Conservation (phyloP, 1,140 invertebrate species). For the Leptestheria dahalacensis region DNA sequence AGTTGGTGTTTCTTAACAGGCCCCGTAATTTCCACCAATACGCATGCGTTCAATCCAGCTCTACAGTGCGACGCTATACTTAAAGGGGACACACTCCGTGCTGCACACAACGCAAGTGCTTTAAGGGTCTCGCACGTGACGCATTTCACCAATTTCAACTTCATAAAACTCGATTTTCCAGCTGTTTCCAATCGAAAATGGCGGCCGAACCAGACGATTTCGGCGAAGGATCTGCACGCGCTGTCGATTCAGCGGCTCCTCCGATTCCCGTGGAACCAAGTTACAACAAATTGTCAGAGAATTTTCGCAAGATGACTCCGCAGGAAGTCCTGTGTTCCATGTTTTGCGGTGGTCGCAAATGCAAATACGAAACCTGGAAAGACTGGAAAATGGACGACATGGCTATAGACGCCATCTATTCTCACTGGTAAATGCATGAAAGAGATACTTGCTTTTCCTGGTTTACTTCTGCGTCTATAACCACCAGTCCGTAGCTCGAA, state of each 20-base stretch:
- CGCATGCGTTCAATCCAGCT: no score
- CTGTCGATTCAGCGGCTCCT: background rate
- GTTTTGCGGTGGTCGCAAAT: slow-evolving; percentile 64
- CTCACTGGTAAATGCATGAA: slow-evolving; percentile 50
- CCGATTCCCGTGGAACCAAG: background rate
- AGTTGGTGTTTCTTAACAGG: no score
- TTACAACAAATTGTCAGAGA: slow-evolving; percentile 41
- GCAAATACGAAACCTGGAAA: slow-evolving; percentile 59
- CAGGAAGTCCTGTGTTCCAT: slow-evolving; percentile 53
- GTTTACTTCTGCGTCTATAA: background rate
- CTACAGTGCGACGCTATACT: no score
- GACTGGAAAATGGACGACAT: slow-evolving; percentile 46
- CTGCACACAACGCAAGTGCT: no score
- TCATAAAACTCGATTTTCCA: no score
- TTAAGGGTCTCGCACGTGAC: no score
- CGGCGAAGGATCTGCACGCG: no score
- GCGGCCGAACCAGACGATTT: no score
- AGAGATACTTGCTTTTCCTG: background rate
- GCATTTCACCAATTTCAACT: no score
- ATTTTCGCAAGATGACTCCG: slow-evolving; percentile 40
- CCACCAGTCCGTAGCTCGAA: background rate
- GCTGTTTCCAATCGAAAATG: no score
- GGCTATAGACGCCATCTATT: slow-evolving; percentile 62
- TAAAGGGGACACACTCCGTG: no score
- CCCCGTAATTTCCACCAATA: no score